Evolutionary conservation across 2,888 invertebrate genomes (phyloP).

Genomic region (Hirtodrosophila alboralis): DNA sequence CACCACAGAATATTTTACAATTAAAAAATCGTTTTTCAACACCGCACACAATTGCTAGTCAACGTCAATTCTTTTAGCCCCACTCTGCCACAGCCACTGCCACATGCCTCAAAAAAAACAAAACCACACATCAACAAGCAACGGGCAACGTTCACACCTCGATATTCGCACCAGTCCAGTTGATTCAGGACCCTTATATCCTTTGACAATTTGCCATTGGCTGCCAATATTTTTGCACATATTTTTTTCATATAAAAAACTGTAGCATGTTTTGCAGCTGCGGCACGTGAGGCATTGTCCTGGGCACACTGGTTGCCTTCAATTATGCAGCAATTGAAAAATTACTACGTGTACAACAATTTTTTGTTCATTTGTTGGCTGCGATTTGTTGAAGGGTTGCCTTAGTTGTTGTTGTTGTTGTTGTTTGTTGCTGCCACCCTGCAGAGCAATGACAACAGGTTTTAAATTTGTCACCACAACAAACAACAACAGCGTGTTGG

Average conservation of each 20-base stretch:
- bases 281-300: slow-evolving; percentile 55
- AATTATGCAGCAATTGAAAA: slow-evolving; percentile 84
- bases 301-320: slow-evolving; percentile 64
- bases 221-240: slow-evolving; percentile 67
- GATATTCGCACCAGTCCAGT: slow-evolving; percentile 20
- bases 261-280: slow-evolving; percentile 34
- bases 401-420: slow-evolving; percentile 16
- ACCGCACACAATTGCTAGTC: slow-evolving; percentile 59
- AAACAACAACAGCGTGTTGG: slow-evolving; percentile 32
- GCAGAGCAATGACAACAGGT: slow-evolving; percentile 59
- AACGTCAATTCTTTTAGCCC: slow-evolving; percentile 39
- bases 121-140: slow-evolving; percentile 81
- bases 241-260: slow-evolving; percentile 33
- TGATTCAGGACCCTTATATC: slow-evolving; percentile 33
- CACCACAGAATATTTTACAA: slow-evolving; percentile 55
- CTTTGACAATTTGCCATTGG: slow-evolving; percentile 71
- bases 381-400: slow-evolving; percentile 52
- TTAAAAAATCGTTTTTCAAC: slow-evolving; percentile 78
- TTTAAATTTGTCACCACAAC: slow-evolving; percentile 79
- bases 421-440: too few species aligned
- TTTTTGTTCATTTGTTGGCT: slow-evolving; percentile 36
- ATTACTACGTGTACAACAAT: slow-evolving; percentile 81
- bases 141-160: slow-evolving; percentile 48
- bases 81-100: slow-evolving; percentile 21
- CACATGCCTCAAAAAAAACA: slow-evolving; percentile 64